phyloP scores from a whole-genome alignment of 1,140 invertebrate genomes.

The Lucilia cuprina region DNA sequence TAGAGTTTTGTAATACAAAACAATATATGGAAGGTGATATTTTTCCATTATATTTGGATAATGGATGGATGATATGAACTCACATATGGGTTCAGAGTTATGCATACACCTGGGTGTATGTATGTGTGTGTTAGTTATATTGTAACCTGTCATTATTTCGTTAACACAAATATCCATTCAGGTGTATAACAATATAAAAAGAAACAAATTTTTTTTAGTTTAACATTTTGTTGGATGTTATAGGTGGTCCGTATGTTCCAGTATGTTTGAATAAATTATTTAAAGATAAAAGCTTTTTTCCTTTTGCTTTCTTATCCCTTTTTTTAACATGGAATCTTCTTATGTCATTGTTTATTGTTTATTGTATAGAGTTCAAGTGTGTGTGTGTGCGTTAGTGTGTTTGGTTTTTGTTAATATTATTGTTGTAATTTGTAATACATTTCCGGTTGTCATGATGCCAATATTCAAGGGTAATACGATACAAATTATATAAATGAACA shows the following conservation, averaged over 20 bases:
- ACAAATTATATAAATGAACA: background rate
- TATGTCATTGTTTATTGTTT: background rate
- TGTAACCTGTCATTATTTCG: background rate
- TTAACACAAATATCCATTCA: background rate
- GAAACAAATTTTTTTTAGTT: background rate
- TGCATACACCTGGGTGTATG: background rate
- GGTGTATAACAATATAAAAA: background rate
- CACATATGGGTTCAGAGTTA: background rate
- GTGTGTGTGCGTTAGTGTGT: background rate
- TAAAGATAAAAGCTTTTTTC: background rate
- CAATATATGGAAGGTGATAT: background rate
- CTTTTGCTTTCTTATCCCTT: background rate
- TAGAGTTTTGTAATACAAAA: background rate
- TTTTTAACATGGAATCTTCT: background rate
- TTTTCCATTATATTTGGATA: background rate
- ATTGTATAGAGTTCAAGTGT: background rate
- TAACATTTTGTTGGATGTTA: background rate
- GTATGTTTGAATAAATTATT: background rate
- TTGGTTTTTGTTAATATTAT: background rate
- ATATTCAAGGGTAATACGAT: background rate
- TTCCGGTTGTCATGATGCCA: constrained; percentile 16
- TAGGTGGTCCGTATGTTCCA: background rate
- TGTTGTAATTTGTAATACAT: background rate
- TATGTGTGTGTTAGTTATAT: background rate
- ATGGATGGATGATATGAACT: background rate